Conservation (phyloP, 2,888 invertebrate genomes). For the Eledone cirrhosa region DNA sequence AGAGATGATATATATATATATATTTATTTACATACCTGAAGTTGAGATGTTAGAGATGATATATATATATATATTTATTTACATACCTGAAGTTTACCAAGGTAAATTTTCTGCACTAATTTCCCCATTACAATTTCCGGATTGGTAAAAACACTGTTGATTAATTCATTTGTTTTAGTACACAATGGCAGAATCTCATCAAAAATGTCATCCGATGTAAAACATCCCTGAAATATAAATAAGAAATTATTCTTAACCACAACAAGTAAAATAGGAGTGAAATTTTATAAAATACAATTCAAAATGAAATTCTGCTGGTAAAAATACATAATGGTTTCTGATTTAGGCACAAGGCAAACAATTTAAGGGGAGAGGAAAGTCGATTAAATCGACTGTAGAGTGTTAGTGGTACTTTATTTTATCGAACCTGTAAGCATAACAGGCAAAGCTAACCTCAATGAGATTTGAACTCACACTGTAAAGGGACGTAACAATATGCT, state of each 20-base stretch:
- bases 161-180: slow-evolving; percentile 79
- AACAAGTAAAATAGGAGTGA: neutral
- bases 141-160: slow-evolving; percentile 86
- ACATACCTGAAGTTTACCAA: slow-evolving; percentile 75
- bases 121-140: slow-evolving; percentile 98
- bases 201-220: slow-evolving; percentile 89
- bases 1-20: neutral
- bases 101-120: slow-evolving; percentile 94
- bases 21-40: slow-evolving; percentile 62
- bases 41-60: slow-evolving; percentile 66
- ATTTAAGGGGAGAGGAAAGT: no score
- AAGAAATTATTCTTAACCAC: neutral
- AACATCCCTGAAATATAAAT: slow-evolving; percentile 76
- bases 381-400: no score
- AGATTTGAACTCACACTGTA: no score
- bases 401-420: no score
- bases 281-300: neutral
- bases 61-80: neutral
- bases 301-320: no score
- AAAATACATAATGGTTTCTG: no score
- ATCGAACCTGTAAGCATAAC: no score
- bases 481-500: no score
- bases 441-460: no score
- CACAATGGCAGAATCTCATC: slow-evolving; percentile 89
- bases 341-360: no score